Evolutionary conservation across 2,113 vertebrate genomes (phyloP).

Genomic region (Leucosticte australis): DNA sequence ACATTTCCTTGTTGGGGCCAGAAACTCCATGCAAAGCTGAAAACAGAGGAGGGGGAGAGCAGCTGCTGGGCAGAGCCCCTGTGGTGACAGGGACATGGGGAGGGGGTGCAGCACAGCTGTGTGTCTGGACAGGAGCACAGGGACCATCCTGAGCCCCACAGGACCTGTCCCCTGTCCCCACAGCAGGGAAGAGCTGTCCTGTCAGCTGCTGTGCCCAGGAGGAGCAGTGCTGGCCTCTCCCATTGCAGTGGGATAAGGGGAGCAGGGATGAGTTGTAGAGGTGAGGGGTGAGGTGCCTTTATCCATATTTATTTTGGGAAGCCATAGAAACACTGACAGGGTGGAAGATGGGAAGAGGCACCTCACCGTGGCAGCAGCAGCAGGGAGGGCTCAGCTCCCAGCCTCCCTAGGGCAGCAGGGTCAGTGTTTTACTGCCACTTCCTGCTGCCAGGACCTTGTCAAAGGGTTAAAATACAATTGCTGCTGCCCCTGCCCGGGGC

Average conservation of each 20-base stretch:
- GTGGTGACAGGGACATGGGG: accelerated
- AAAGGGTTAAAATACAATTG: background rate
- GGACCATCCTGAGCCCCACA: background rate
- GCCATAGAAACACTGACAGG: background rate
- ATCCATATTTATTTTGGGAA: background rate
- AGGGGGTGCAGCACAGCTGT: accelerated
- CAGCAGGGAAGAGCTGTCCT: background rate
- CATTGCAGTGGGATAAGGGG: accelerated
- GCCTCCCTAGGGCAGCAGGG: too few species aligned
- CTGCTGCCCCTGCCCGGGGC: background rate
- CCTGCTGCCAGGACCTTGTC: background rate
- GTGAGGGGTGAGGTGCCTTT: accelerated
- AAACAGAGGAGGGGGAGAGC: background rate
- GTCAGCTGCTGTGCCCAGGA: background rate
- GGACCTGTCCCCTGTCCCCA: background rate
- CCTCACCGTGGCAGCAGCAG: background rate
- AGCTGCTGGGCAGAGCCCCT: background rate
- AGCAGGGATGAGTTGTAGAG: too few species aligned
- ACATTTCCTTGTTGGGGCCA: background rate
- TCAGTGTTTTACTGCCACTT: background rate
- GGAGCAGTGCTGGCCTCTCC: background rate
- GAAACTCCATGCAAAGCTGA: background rate
- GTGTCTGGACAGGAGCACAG: accelerated
- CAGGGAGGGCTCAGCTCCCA: background rate
- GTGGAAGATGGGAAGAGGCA: background rate